phyloP scores from a whole-genome alignment of 2,113 vertebrate genomes.

The Pseudois nayaur region DNA sequence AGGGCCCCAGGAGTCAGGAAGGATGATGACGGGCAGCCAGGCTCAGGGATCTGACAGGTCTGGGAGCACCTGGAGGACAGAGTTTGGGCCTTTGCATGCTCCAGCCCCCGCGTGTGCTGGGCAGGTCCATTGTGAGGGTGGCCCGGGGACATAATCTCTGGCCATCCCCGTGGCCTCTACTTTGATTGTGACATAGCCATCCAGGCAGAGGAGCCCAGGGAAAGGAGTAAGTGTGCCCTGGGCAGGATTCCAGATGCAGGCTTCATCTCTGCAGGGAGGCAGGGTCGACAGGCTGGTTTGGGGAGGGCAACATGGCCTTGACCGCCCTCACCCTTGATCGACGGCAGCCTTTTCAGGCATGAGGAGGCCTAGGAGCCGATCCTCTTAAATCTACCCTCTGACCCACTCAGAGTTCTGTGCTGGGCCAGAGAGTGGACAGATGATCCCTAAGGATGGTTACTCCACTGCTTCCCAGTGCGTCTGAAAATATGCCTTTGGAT shows the following conservation, averaged over 20 bases:
- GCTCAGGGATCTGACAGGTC: background rate
- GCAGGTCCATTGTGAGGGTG: background rate
- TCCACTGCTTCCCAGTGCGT: background rate
- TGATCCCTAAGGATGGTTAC: background rate
- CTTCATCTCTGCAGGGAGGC: background rate
- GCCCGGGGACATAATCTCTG: background rate
- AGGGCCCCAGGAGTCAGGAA: background rate
- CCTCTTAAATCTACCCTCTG: background rate
- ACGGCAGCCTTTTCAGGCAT: background rate
- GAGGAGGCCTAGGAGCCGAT: background rate
- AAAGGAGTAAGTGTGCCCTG: background rate
- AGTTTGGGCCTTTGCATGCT: background rate
- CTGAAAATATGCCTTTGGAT: background rate
- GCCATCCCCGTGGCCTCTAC: background rate
- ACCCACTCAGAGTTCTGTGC: background rate
- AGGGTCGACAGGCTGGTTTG: background rate
- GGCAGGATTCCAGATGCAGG: background rate
- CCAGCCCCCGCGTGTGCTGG: background rate
- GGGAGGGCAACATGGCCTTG: background rate
- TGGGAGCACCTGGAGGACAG: background rate
- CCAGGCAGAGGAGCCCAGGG: background rate
- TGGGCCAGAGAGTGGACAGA: background rate
- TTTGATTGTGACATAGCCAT: slow-evolving; percentile 22
- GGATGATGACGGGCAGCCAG: background rate
- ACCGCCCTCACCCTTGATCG: background rate